Evolutionary conservation across 2,113 vertebrate species (phyloP).

Genomic region (Prietella phreatophila): DNA sequence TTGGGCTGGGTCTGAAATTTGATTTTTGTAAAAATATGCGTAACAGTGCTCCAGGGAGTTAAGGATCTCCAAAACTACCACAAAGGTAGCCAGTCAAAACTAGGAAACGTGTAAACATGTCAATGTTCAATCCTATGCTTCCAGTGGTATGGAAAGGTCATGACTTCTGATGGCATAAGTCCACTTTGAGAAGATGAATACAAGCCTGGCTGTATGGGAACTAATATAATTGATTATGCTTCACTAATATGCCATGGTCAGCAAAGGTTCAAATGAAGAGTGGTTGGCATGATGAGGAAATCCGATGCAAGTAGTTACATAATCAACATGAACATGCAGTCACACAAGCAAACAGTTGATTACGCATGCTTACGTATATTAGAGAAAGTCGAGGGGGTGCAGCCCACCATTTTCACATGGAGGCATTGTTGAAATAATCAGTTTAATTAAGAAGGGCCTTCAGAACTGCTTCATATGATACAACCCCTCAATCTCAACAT

Average conservation of each 20-base stretch:
- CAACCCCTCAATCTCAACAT: neutral
- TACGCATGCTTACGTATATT: neutral
- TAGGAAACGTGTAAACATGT: neutral
- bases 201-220: neutral
- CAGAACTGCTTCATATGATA: no score
- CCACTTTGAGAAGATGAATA: neutral
- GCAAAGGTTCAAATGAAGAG: neutral
- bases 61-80: neutral
- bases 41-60: neutral
- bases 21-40: neutral
- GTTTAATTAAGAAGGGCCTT: neutral
- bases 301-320: neutral
- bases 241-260: neutral
- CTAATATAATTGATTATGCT: neutral
- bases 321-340: neutral
- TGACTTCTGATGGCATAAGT: neutral
- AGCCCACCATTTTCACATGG: neutral
- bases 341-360: neutral
- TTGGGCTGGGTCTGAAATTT: neutral
- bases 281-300: neutral
- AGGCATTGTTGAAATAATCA: neutral
- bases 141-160: constrained; percentile 7
- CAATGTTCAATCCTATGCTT: neutral
- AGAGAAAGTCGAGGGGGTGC: neutral
- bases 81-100: neutral